A percentile compares a stretch with the other conserved stretches of the same genome.
phyloP scores from a whole-genome alignment of 2,888 invertebrate species.

The Mythimna pallens region DNA sequence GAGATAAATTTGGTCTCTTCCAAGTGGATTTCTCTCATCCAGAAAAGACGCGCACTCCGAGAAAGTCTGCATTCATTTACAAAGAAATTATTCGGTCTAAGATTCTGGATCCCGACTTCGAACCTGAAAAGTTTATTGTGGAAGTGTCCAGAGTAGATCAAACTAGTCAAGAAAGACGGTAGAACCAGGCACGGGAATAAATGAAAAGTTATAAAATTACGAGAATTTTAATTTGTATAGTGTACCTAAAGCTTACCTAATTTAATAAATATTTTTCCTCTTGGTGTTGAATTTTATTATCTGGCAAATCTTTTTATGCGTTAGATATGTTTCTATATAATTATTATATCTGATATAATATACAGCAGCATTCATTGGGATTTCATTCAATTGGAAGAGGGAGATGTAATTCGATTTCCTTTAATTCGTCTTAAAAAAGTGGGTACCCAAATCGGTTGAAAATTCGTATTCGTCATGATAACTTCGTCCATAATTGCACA shows the following conservation, averaged over 20 bases:
- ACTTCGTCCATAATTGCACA: too few species aligned
- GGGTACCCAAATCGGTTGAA: too few species aligned
- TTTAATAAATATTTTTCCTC: neutral
- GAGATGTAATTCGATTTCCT: too few species aligned
- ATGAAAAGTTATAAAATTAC: conserved; percentile 3
- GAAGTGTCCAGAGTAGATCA: conserved; percentile 47
- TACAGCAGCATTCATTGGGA: too few species aligned
- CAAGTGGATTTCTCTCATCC: conserved; percentile 92
- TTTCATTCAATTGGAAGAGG: too few species aligned
- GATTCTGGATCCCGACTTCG: conserved; percentile 75
- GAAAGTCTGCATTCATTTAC: conserved; percentile 90
- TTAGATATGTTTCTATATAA: neutral
- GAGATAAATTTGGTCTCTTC: conserved; percentile 93
- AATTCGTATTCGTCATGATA: too few species aligned
- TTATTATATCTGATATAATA: too few species aligned
- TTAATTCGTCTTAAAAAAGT: too few species aligned
- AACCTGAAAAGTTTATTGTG: conserved; percentile 73
- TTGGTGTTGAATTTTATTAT: neutral
- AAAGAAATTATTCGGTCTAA: conserved; percentile 84
- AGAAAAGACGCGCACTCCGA: conserved; percentile 91
- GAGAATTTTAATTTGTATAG: neutral
- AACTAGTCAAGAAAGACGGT: conserved; percentile 31
- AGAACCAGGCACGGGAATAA: neutral
- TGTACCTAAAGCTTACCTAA: neutral
- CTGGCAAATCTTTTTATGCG: neutral